phyloP scores from a whole-genome alignment of 2,113 vertebrate genomes.

The Anoplopoma fimbria region DNA sequence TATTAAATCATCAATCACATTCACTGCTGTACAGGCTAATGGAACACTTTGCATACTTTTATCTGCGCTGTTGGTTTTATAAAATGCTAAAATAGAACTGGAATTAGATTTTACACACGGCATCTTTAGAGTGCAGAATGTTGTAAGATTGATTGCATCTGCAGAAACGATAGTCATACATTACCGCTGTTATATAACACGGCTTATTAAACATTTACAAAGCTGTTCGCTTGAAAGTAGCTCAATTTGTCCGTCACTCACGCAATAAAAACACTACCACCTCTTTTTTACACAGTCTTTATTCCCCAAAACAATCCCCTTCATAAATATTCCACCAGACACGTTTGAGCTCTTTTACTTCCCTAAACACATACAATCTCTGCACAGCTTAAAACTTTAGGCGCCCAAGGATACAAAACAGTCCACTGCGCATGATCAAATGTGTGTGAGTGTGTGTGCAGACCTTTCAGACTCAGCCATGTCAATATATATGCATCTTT shows the following conservation, averaged over 20 bases:
- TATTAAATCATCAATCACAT: not conserved
- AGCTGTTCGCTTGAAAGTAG: constrained; percentile 36
- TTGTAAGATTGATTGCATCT: not conserved
- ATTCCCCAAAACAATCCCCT: constrained; percentile 19
- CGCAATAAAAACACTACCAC: constrained; percentile 22
- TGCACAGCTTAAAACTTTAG: not conserved
- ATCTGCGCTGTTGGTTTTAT: not conserved
- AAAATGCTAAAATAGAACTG: not conserved
- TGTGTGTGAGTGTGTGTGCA: constrained; percentile 36
- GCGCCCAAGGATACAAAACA: constrained; percentile 5
- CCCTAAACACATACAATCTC: constrained; percentile 13
- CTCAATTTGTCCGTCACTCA: constrained; percentile 32
- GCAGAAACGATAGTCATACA: constrained; percentile 13
- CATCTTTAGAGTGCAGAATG: not conserved
- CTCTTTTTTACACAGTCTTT: constrained; percentile 22
- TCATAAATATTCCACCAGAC: constrained; percentile 53
- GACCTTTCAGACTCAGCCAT: constrained; percentile 83
- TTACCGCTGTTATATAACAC: constrained; percentile 27
- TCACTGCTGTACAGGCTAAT: not conserved
- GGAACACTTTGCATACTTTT: not conserved
- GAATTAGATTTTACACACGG: not conserved
- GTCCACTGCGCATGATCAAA: not conserved
- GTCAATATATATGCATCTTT: constrained; percentile 80
- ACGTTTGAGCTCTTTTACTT: constrained; percentile 28
- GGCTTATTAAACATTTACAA: constrained; percentile 56